Evolutionary conservation across 2,888 invertebrate genomes (phyloP).

Genomic region (Gortyna flavago): DNA sequence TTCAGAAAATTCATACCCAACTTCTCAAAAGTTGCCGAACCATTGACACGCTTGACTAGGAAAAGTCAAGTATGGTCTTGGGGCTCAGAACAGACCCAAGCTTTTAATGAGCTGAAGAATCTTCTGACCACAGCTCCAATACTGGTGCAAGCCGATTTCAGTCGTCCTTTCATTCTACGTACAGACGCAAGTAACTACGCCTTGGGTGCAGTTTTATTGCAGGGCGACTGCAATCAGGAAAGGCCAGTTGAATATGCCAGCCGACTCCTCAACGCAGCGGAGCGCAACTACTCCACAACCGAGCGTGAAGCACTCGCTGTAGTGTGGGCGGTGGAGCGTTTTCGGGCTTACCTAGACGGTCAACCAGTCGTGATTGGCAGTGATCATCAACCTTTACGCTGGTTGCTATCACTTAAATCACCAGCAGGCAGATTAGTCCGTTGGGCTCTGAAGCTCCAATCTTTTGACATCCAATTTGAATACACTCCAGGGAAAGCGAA

Average conservation of each 20-base stretch:
- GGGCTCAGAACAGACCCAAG: not conserved
- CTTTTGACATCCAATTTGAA: not conserved
- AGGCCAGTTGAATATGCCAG: not conserved
- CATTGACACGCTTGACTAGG: not conserved
- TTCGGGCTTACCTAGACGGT: not conserved
- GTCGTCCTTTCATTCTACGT: not conserved
- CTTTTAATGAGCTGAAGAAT: not conserved
- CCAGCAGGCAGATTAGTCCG: no score
- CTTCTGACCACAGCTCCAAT: not conserved
- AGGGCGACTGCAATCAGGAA: not conserved
- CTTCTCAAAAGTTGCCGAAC: not conserved
- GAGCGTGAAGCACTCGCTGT: not conserved
- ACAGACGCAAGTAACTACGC: not conserved
- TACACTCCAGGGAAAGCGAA: not conserved
- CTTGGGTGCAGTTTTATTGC: not conserved
- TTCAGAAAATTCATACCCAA: not conserved
- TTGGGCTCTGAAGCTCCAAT: slow-evolving; percentile 1
- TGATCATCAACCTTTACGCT: not conserved
- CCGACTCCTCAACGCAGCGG: not conserved
- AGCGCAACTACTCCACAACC: not conserved
- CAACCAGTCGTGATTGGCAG: slow-evolving; percentile 2
- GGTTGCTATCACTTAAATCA: not conserved
- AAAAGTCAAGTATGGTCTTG: not conserved
- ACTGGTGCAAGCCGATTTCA: not conserved
- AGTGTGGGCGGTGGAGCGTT: not conserved